A percentile compares a stretch with the other conserved stretches of the same genome.
Evolutionary conservation across 2,888 invertebrate species (phyloP).

Genomic region (Pheosia gnoma): DNA sequence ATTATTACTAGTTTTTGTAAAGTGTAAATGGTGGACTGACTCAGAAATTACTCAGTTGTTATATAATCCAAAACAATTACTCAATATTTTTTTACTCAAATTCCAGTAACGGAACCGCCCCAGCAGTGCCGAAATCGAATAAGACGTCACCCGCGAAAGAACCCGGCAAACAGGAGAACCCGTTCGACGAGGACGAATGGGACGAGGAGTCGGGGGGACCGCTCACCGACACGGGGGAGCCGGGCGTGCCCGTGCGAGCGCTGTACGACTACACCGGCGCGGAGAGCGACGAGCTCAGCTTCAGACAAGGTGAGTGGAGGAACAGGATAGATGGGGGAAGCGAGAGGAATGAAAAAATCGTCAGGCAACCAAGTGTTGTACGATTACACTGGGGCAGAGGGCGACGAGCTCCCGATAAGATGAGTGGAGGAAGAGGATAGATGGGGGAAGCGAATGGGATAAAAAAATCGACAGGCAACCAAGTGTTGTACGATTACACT

Average conservation of each 20-base stretch:
- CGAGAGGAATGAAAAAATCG: background rate
- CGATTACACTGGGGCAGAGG: background rate
- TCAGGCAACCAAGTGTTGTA: background rate
- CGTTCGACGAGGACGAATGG: constrained; percentile 93
- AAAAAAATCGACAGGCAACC: too few species aligned
- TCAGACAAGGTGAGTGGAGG: constrained; percentile 92
- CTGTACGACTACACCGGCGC: constrained; percentile 98
- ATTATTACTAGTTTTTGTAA: constrained; percentile 1
- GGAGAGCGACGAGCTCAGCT: constrained; percentile 98
- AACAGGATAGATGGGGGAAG: background rate
- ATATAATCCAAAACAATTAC: too few species aligned
- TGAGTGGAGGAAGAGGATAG: background rate
- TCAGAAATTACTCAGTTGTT: too few species aligned
- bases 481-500: too few species aligned
- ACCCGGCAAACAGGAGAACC: constrained; percentile 86
- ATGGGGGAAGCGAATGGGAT: too few species aligned
- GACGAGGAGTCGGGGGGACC: constrained; percentile 93
- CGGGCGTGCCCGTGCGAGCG: constrained; percentile 96
- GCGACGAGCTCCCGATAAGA: background rate
- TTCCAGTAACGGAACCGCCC: constrained; percentile 75
- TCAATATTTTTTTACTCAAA: background rate
- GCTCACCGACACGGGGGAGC: constrained; percentile 95
- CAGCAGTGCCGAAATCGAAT: constrained; percentile 61
- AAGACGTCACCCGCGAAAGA: constrained; percentile 73
- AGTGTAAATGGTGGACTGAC: too few species aligned